Conservation (phyloP, 2,113 vertebrate species). For the Aepyceros melampus region DNA sequence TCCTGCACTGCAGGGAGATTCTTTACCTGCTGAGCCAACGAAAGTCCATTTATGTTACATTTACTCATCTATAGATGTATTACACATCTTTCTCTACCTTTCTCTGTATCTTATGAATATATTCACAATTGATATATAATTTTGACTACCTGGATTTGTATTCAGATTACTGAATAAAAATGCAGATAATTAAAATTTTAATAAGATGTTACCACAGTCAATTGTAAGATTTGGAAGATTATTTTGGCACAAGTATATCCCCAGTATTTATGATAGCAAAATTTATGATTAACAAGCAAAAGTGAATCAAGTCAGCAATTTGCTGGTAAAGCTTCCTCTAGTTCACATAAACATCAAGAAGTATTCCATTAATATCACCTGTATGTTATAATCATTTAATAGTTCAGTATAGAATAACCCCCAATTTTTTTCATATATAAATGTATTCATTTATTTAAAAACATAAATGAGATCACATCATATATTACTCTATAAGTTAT, state of each 20-base stretch:
- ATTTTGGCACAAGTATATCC: neutral
- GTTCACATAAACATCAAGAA: neutral
- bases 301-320: neutral
- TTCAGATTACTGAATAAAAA: neutral
- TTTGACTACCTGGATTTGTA: neutral
- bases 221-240: neutral
- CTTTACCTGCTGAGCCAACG: neutral
- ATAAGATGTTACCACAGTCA: neutral
- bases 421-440: neutral
- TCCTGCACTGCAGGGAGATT: neutral
- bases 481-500: neutral
- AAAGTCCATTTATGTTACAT: neutral
- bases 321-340: neutral
- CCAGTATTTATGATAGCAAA: neutral
- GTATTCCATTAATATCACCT: neutral
- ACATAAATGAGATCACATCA: neutral
- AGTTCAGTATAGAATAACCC: neutral
- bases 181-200: neutral
- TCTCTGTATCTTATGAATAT: neutral
- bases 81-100: neutral
- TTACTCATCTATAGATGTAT: neutral
- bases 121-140: neutral
- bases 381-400: neutral
- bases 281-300: neutral
- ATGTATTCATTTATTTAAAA: neutral